Base-by-base conservation (phyloP, 2,113 vertebrate genomes). In the Ailurus styani region DNA sequence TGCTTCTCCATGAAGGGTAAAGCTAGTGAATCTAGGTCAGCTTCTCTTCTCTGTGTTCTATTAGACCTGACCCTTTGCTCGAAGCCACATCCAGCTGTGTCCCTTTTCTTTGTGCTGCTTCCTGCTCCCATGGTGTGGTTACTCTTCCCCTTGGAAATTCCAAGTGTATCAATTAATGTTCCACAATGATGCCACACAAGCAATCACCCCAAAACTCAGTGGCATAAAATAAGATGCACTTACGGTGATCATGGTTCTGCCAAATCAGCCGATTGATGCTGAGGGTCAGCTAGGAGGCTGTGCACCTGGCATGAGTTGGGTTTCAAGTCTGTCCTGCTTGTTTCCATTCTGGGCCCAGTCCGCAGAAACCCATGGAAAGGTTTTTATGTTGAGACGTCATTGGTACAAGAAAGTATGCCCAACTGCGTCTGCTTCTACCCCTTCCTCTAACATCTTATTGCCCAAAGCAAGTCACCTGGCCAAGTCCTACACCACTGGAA, bases 241-340 rank as follows among this genome's bases (percentile, higher is more conserved):
- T 47, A 34, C 2, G 2, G 29, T 12, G 17, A 37, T 34, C 47
- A 1, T 3, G 47, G 47, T 40, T 34, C 37, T 68, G 54, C 10
- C 10, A 52, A 3, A 7, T 62, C 15, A 40, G 55, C 2, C 29
- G 57, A 54, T 23, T 6, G 3, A 25, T 3, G 14, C 52, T 1
- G 10, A 75, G 66, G 21, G 40, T 87, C n/a, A 45, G 50, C 87
- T 54, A 40, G 52, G 57, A n/a, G 7, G 31, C 47, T 84, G 54
- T 84, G 81, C 31, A 54, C 64, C 34, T 34, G 25, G 37, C 6
- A 3, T 9, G 15, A 9, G 27, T 17, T 90, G 66, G 11, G 9
- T 8, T 10, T 42, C 37, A 5, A 5, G 8, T 66, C n/a, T 25
- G 25, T 7, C 21, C n/a, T 1, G 27, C 11, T 3, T 5, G 20